Conservation (phyloP, 2,113 vertebrate species). For the Dermatemys mawii region DNA sequence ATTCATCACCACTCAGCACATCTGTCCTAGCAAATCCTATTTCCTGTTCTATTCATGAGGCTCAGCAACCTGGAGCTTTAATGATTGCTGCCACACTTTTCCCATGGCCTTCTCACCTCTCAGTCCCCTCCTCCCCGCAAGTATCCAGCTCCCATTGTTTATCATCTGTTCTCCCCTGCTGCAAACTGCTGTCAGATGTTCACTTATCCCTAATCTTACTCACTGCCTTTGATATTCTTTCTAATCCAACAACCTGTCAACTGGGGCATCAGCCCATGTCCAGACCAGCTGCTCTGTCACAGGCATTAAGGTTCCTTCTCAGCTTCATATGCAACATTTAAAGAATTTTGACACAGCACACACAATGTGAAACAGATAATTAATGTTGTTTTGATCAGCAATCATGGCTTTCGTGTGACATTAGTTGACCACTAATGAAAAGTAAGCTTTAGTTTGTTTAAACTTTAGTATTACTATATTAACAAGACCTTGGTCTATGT, state of each 20-base stretch:
- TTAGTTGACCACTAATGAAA: conserved; percentile 61
- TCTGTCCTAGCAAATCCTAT: conserved; percentile 81
- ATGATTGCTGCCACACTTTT: conserved; percentile 80
- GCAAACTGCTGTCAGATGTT: conserved; percentile 81
- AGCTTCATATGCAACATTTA: conserved; percentile 71
- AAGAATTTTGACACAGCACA: conserved; percentile 67
- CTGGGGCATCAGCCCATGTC: conserved; percentile 78
- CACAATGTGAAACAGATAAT: conserved; percentile 72
- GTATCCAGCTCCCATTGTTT: conserved; percentile 77
- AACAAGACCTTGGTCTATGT: conserved; percentile 62
- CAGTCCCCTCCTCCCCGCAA: conserved; percentile 43
- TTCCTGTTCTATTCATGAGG: conserved; percentile 82
- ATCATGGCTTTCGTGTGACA: conserved; percentile 64
- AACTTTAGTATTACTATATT: conserved; percentile 54
- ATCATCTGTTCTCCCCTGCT: conserved; percentile 81
- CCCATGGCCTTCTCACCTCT: conserved; percentile 83
- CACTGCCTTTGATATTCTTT: conserved; percentile 80
- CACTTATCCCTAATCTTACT: conserved; percentile 80
- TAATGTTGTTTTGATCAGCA: conserved; percentile 72
- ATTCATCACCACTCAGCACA: conserved; percentile 78
- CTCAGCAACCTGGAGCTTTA: conserved; percentile 79
- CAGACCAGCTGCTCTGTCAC: conserved; percentile 80
- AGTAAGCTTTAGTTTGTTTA: conserved; percentile 70
- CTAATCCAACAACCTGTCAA: conserved; percentile 83
- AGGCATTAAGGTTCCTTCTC: conserved; percentile 67